phyloP scores from a whole-genome alignment of 2,797 vertebrate genomes.

The Alosa sapidissima region DNA sequence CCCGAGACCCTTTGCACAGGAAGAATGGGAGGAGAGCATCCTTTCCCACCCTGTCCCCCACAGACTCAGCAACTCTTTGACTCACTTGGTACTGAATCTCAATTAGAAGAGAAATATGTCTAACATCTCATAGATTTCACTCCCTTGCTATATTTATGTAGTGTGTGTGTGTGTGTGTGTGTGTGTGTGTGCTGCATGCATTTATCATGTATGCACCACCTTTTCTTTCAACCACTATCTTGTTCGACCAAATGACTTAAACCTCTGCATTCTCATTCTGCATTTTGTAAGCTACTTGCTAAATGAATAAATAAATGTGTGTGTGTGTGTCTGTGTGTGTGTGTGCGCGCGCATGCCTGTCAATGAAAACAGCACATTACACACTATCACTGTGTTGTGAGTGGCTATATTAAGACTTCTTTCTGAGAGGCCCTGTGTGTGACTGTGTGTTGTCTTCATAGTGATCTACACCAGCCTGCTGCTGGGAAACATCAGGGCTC shows the following conservation, averaged over 20 bases:
- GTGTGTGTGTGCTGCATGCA: too few species aligned
- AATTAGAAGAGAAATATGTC: background rate
- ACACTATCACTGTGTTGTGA: background rate
- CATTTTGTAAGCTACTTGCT: too few species aligned
- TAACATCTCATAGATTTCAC: background rate
- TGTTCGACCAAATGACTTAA: too few species aligned
- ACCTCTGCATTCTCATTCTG: too few species aligned
- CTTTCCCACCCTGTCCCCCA: background rate
- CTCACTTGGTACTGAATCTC: background rate
- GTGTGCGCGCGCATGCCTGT: too few species aligned
- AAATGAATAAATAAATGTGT: background rate
- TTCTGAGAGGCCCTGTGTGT: background rate
- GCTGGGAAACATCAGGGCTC: background rate
- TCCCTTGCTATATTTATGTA: background rate
- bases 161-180: background rate
- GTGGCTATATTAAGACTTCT: background rate
- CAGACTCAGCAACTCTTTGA: background rate
- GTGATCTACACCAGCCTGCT: background rate
- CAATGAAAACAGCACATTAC: too few species aligned
- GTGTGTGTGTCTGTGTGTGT: background rate
- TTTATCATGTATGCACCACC: too few species aligned
- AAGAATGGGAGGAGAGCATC: slow-evolving; percentile 12
- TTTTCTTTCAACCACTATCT: too few species aligned
- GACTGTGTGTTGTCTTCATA: background rate
- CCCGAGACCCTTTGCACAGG: slow-evolving; percentile 15